phyloP scores from a whole-genome alignment of 2,888 invertebrate species.

The Tholera decimalis region DNA sequence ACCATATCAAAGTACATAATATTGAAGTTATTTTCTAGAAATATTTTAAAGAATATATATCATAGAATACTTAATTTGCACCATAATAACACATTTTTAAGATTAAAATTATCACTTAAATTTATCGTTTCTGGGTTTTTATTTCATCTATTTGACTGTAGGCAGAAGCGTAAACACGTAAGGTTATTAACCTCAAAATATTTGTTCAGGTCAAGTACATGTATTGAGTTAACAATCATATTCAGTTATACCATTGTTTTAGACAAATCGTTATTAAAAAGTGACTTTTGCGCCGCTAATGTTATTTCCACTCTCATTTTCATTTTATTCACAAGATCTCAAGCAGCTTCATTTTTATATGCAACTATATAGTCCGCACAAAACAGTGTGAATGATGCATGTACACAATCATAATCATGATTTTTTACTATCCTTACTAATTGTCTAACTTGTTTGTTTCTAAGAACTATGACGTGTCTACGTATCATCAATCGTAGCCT shows the following conservation, averaged over 20 bases:
- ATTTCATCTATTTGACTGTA: not conserved
- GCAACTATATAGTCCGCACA: not conserved
- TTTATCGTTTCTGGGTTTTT: not conserved
- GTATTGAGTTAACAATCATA: not conserved
- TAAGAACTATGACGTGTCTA: conserved; percentile 40
- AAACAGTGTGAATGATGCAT: conserved; percentile 41
- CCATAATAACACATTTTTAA: not conserved
- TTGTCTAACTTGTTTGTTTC: conserved; percentile 33
- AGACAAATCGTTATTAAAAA: conserved; percentile 1
- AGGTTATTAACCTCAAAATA: not conserved
- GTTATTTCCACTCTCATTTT: conserved; percentile 29
- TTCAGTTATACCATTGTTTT: not conserved
- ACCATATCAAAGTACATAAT: conserved; percentile 1
- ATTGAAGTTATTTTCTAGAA: not conserved
- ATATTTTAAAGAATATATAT: not conserved
- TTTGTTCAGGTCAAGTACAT: not conserved
- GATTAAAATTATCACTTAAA: not conserved
- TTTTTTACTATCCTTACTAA: conserved; percentile 38
- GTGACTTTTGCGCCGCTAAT: not conserved
- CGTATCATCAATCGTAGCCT: conserved; percentile 27
- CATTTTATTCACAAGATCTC: conserved; percentile 3
- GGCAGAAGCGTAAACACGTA: not conserved
- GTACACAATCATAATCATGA: conserved; percentile 15
- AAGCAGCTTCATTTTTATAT: not conserved
- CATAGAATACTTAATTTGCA: not conserved